These are phyloP conservation scores for Hypercompe scribonia DNA, from an alignment of 2,888 invertebrate genomes.

Conservation along the genomic window DNA sequence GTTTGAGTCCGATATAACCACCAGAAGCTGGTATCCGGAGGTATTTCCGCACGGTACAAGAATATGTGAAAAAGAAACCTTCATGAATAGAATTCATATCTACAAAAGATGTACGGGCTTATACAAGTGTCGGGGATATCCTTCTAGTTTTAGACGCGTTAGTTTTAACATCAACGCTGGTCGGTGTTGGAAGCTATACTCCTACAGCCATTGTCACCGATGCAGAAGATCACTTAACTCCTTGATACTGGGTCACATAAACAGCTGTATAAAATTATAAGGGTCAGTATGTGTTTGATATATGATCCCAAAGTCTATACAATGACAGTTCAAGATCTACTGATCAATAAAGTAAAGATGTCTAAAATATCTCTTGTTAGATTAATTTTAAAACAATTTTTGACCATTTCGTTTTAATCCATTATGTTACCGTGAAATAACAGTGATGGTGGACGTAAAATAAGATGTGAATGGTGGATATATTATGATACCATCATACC, in stretches of 20 bases:
- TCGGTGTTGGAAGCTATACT: not conserved
- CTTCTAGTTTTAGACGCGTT: not conserved
- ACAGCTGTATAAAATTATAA: too few species aligned
- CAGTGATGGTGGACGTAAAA: not conserved
- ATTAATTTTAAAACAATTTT: not conserved
- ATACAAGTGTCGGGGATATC: too few species aligned
- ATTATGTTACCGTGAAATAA: not conserved
- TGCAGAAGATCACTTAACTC: not conserved
- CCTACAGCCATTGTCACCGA: too few species aligned
- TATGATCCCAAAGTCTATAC: too few species aligned
- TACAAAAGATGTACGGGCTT: not conserved
- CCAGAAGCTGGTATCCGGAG: too few species aligned
- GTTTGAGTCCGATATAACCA: too few species aligned
- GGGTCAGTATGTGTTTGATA: too few species aligned
- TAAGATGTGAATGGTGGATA: not conserved
- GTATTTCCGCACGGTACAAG: too few species aligned
- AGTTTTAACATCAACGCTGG: too few species aligned
- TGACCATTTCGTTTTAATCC: not conserved
- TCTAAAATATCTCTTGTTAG: not conserved
- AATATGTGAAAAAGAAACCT: not conserved
- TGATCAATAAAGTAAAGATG: too few species aligned
- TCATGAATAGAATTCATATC: not conserved
- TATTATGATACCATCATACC: not conserved
- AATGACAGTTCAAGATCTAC: too few species aligned
- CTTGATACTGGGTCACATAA: not conserved